Evolutionary conservation across 2,113 vertebrate genomes (phyloP), one percentile per base, ranked within the genome.

Genomic region (Oncorhynchus nerka): DNA sequence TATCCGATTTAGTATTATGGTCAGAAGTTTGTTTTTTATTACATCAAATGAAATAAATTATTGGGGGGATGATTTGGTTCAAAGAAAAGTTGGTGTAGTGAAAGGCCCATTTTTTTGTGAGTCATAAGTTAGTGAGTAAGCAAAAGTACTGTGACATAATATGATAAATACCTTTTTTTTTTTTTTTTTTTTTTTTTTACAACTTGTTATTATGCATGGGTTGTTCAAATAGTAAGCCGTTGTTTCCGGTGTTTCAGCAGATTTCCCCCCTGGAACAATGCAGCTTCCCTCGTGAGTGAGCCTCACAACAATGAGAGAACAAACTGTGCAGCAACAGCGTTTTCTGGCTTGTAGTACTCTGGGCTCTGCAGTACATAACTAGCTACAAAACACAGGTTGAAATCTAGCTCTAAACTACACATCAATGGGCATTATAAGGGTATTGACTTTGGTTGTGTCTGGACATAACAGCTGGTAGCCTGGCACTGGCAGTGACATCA

Each of bases 221-320:
- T 81, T 84, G 83, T 83, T 84, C 74, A 79, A 20, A 73, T 61
- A 68, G 57, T 20, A 55, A 64, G 68, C 83, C 59, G 45, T 89
- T 89, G 93, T 94, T 95, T 96, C 95, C 94, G 94, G 92, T 93
- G 92, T 95, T 96, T 96, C 94, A 95, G 91, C 85, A 89, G 91
- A 87, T 88, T 76, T 90, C 81, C 89, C 91, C 75, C 83, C 86
- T 83, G 87, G 91, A 95, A 96, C 94, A 96, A 95, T 95, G 89
- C 84, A 2, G 89, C 87, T 94, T 95, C 94, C 94, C 94, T 91
- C 82, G 85, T 73, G 84, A 88, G 89, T 78, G 79, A 81, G 81
- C 71, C 76, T 69, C 39, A 82, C 76, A 80, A 86, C 80, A 85
- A 85, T 83, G 79, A 82, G 73, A 59, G 68, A 73, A 70, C 57